phyloP scores from a whole-genome alignment of 1,140 invertebrate genomes.

The Chionoecetes opilio region DNA sequence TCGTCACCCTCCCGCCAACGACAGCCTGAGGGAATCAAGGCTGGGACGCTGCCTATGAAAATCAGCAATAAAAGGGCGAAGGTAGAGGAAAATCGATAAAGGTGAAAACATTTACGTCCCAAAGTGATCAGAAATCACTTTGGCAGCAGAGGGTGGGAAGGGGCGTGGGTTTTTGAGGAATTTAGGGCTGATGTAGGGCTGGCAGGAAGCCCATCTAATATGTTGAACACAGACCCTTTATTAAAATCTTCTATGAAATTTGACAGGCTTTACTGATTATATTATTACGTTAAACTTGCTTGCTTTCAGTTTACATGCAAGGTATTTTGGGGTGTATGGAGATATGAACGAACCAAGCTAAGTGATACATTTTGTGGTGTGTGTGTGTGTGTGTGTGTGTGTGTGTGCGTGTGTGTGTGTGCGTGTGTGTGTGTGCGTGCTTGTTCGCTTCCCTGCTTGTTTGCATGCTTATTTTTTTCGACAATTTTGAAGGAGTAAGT shows the following conservation, averaged over 20 bases:
- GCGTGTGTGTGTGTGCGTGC: neutral
- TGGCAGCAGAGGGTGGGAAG: neutral
- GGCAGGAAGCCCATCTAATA: neutral
- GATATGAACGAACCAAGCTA: too few relatives aligned
- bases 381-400: constrained; percentile 9
- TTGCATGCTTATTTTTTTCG: too few relatives aligned
- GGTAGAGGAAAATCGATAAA: neutral
- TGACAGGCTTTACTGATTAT: too few relatives aligned
- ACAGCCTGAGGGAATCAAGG: too few relatives aligned
- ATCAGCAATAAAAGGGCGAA: neutral
- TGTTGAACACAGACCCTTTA: neutral
- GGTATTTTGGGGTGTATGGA: too few relatives aligned
- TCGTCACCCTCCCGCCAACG: too few relatives aligned
- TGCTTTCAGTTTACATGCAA: too few relatives aligned
- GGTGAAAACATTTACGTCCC: constrained; percentile 28
- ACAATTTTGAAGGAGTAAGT: too few relatives aligned
- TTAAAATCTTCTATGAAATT: too few relatives aligned
- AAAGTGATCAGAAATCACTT: constrained; percentile 20
- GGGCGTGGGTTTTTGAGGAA: neutral
- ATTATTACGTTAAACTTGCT: too few relatives aligned
- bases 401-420: constrained; percentile 8
- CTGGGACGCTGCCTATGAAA: neutral
- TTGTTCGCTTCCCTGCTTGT: neutral
- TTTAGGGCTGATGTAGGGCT: neutral
- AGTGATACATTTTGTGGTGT: neutral